Evolutionary conservation across 2,797 vertebrate species (phyloP), one percentile per base, ranked within the genome.

Genomic region (Eospalax fontanierii): DNA sequence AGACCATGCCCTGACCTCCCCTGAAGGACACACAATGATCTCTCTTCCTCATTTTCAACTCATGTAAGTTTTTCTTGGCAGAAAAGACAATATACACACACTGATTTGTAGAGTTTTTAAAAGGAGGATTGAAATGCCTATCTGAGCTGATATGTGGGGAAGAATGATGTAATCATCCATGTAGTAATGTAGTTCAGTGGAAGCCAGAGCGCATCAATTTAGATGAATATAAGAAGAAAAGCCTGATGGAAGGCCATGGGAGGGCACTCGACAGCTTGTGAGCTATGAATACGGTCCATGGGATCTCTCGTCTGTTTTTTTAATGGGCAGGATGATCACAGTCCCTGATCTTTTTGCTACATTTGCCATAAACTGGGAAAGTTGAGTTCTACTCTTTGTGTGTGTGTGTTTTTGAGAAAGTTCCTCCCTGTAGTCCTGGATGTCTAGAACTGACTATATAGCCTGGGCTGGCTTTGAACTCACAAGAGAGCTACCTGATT

Each of bases 31-130:
- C 0, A 11, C 33, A 43, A 43, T 28, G 50, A 87, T 68, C n/a
- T 79, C 65, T 83, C 85, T 93, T 90, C 54, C 61, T 92, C 71
- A 46, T 84, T 93, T 84, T n/a, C 59, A 91, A 92, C 43, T 91
- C 65, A 84, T 57, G 6, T 30, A 71, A n/a, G 0, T 66, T 92
- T 78, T 86, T 76, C n/a, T 90, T 81, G 83, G 26, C 30, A 81
- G 90, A 43, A 57, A 87, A 92, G 50, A 86, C 38, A 89, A 38
- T 66, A n/a, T 26, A 84, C 10, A 57, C 12, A 65, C 11, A 59
- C 6, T 26, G 68, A 75, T 24, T 50, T 79, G 19, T 38, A 59
- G 66, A 63, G 50, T 61, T 88, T 54, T 89, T 76, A 57, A n/a
- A 76, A 87, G 66, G 68, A 81, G 30, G 30, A 75, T n/a, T 71